Conservation (phyloP, 1,140 invertebrate genomes). For the Teleopsis dalmanni region DNA sequence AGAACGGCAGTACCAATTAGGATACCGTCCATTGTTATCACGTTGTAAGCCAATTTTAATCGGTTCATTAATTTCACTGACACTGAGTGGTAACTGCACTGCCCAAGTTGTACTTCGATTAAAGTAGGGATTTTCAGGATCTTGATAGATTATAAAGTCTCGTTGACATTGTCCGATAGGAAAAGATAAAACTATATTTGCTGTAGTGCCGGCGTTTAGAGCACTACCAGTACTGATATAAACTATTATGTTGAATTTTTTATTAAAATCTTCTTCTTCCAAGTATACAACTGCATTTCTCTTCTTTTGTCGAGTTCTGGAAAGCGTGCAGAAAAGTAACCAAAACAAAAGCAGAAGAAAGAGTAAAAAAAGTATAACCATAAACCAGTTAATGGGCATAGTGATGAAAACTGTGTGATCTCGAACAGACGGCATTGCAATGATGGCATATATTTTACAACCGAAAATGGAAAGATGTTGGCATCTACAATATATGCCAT, state of each 20-base stretch:
- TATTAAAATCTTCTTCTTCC: not conserved
- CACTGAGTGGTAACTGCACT: conserved; percentile 1
- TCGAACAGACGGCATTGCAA: not conserved
- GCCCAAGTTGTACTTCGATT: conserved; percentile 2
- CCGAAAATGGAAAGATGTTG: conserved; percentile 13
- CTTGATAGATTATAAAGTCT: conserved; percentile 7
- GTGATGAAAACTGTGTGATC: not conserved
- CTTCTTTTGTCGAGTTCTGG: not conserved
- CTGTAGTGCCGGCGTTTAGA: conserved; percentile 1
- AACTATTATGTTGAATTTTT: not conserved
- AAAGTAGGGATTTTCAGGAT: conserved; percentile 9
- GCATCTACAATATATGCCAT: not conserved
- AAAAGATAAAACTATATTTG: conserved; percentile 7
- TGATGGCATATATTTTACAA: not conserved
- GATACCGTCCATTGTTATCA: conserved; percentile 9
- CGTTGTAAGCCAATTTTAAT: not conserved
- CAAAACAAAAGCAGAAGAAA: not conserved
- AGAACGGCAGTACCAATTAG: conserved; percentile 13
- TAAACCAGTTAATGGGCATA: conserved; percentile 2
- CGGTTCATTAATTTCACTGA: not conserved
- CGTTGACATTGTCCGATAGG: not conserved
- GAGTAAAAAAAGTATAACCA: not conserved
- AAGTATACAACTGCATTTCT: not conserved
- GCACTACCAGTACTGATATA: conserved; percentile 9
- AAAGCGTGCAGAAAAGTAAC: not conserved